Evolutionary conservation across 2,113 vertebrate species (phyloP).

Genomic region (Dicrurus megarhynchus): DNA sequence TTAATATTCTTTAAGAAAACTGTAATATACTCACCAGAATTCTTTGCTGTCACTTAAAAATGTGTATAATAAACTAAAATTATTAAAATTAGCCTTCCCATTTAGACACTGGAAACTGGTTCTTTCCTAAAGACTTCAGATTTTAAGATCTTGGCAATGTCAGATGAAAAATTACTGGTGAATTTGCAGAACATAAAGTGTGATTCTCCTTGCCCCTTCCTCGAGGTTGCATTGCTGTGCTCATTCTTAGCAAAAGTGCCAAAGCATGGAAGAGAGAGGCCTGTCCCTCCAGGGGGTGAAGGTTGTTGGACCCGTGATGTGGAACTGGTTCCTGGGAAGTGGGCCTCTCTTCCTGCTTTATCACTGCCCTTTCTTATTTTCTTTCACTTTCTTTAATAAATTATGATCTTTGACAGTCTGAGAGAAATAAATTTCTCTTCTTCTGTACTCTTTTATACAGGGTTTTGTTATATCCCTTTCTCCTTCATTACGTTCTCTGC

Average conservation of each 20-base stretch:
- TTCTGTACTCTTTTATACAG: background rate
- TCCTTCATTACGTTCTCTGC: background rate
- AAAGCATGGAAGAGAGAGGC: background rate
- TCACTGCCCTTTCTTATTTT: background rate
- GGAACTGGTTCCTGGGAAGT: background rate
- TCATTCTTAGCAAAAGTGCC: background rate
- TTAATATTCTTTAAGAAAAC: background rate
- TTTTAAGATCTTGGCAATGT: background rate
- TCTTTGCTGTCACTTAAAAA: background rate
- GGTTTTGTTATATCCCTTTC: background rate
- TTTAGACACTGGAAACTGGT: background rate
- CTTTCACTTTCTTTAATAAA: background rate
- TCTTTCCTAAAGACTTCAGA: background rate
- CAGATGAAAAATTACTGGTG: background rate
- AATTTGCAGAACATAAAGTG: background rate
- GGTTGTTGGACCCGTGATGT: background rate
- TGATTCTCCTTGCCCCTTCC: background rate
- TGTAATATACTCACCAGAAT: background rate
- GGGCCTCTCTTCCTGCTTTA: background rate
- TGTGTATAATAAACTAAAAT: background rate
- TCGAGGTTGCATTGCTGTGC: background rate
- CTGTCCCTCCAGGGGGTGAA: background rate
- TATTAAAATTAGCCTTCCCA: background rate
- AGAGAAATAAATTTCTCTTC: background rate
- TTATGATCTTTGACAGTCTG: background rate